Evolutionary conservation across 2,113 vertebrate species (phyloP).

Genomic region (Holacanthus passer): DNA sequence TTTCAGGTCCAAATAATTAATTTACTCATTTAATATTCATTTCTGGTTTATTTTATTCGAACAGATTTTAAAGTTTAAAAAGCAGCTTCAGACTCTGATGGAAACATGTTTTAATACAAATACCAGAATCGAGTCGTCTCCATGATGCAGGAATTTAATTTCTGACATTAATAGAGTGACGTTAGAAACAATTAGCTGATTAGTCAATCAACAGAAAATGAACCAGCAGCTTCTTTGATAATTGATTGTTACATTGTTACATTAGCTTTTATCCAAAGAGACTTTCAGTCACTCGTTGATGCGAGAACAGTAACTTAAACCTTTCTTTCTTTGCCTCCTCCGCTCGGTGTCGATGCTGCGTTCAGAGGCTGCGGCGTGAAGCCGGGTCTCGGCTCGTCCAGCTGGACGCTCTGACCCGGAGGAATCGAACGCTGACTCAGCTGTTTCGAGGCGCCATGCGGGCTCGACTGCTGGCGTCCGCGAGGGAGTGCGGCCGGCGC

Average conservation of each 20-base stretch:
- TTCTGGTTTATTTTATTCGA: too few species aligned
- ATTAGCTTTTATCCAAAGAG: too few species aligned
- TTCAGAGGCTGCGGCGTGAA: constrained; percentile 78
- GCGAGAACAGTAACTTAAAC: too few species aligned
- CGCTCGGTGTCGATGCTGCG: background rate
- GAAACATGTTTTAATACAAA: background rate
- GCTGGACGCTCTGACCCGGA: constrained; percentile 81
- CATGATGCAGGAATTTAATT: background rate
- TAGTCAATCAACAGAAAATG: too few species aligned
- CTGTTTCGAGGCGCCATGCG: constrained; percentile 66
- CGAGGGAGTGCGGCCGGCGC: constrained; percentile 74
- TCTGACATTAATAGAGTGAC: too few species aligned
- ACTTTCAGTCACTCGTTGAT: too few species aligned
- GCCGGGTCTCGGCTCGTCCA: constrained; percentile 71
- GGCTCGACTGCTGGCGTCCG: constrained; percentile 63
- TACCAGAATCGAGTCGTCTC: background rate
- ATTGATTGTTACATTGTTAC: too few species aligned
- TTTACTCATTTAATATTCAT: too few species aligned
- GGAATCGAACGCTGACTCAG: constrained; percentile 71
- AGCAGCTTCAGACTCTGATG: background rate
- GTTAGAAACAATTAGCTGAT: too few species aligned
- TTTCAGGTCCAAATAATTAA: too few species aligned
- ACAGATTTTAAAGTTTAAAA: background rate
- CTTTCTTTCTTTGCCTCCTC: too few species aligned
- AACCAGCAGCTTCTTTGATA: too few species aligned